Evolutionary conservation across 2,113 vertebrate genomes (phyloP).

Genomic region (Manacus vitellinus): DNA sequence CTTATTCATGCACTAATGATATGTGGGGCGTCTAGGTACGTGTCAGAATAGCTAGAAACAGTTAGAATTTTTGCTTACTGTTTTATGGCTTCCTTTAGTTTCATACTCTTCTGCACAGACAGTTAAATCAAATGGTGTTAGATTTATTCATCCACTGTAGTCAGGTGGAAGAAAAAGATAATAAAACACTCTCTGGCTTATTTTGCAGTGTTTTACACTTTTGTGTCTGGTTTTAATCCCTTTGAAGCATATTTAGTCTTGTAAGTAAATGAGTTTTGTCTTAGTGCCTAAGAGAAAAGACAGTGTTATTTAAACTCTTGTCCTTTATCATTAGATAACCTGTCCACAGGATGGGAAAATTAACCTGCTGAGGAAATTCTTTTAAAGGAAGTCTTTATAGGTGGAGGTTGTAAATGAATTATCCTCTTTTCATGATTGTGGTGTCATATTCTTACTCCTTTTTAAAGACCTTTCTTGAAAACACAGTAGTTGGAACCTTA

Average conservation of each 20-base stretch:
- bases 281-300: background rate
- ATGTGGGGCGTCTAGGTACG: background rate
- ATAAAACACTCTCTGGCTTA: background rate
- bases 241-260: background rate
- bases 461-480: background rate
- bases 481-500: background rate
- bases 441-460: background rate
- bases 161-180: background rate
- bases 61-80: background rate
- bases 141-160: background rate
- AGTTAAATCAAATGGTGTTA: constrained; percentile 17
- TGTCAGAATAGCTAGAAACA: background rate
- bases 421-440: background rate
- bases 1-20: background rate
- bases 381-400: background rate
- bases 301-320: background rate
- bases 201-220: background rate
- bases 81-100: background rate
- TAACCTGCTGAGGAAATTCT: background rate
- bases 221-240: background rate
- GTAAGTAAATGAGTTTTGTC: background rate
- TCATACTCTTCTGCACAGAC: background rate
- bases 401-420: background rate
- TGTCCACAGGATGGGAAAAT: background rate
- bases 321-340: constrained; percentile 7